These are phyloP conservation scores for Gila robusta DNA, from an alignment of 2,797 vertebrate species.

Conservation along the genomic window DNA sequence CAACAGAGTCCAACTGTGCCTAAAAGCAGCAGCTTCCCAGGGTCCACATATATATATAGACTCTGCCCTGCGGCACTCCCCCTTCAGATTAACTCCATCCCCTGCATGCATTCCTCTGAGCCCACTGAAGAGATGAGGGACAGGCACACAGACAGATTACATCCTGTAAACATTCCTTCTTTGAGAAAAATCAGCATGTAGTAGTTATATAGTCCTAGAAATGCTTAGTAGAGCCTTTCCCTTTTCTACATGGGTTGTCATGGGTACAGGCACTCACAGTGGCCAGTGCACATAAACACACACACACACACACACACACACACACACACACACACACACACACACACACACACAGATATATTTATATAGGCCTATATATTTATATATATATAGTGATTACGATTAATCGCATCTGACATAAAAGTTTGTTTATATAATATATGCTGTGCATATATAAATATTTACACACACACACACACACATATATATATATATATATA, in stretches of 20 bases:
- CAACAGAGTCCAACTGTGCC: slow-evolving; percentile 76
- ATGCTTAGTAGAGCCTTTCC: slow-evolving; percentile 25
- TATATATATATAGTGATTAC: no score
- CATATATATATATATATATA: no score
- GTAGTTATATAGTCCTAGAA: not conserved
- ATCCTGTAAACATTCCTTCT: slow-evolving; percentile 79
- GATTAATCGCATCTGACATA: no score
- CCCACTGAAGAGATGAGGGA: slow-evolving; percentile 76
- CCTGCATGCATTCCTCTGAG: slow-evolving; percentile 79
- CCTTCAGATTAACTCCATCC: slow-evolving; percentile 82
- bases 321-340: not conserved
- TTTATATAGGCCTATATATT: no score
- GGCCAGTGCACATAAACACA: not conserved
- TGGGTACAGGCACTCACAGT: slow-evolving; percentile 57
- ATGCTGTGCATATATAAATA: no score
- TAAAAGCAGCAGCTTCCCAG: slow-evolving; percentile 75
- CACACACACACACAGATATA: not conserved
- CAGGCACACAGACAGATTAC: slow-evolving; percentile 76
- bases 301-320: not conserved
- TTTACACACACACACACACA: no score
- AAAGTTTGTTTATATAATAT: no score
- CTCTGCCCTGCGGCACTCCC: slow-evolving; percentile 77
- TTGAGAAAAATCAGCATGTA: slow-evolving; percentile 28
- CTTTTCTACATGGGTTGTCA: slow-evolving; percentile 65
- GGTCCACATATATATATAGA: slow-evolving; percentile 77